Base-by-base conservation (phyloP, 2,797 vertebrate species). In the Xiphophorus birchmanni region DNA sequence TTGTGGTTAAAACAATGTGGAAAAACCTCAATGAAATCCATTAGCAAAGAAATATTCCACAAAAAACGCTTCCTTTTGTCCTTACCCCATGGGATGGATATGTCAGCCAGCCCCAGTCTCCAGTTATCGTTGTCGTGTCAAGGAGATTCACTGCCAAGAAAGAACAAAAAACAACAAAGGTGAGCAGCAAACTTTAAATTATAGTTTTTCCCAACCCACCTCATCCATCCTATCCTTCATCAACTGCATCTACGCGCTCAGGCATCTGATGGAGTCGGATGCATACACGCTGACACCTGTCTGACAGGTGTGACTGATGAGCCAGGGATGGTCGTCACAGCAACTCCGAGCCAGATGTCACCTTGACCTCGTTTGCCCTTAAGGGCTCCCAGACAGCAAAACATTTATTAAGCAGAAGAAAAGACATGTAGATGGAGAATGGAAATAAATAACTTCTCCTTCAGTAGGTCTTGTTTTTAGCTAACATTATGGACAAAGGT, bases 101-200 rank as follows among this genome's bases (percentile, higher is more conserved):
- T 4, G 96, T 94, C 23, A 94, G 92, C 96, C 96, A 96, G 63
- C 95, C 95, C 96, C 96, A 96, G 94, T 96, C 96, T 93, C 96
- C 96, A 3, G 93, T 90, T 88, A 95, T 89, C 0, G 94, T 94
- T 9, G 96, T 94, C 0, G 96, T 96, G 91, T 96, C 96, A 74
- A 96, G 92, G 6, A 96, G 94, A 91, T 96, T 96, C 71, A 96
- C 96, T 96, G 93, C 80, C 88, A 82, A 91, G 82, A 82, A 65
- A 85, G 60, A 84, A 79, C 2, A 91, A 74, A 80, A 85, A 35
- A 86, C 29, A 77, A 42, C 83, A 52, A 18, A 35, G 74, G 47
- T 84, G 10, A 86, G 83, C 65, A 44, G 78, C 73, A 54, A 89
- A 83, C 77, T 82, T 87, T 79, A 78, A 87, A 84, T 80, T 7